Conservation (phyloP, 2,888 invertebrate genomes). For the Prenolepis imparis region DNA sequence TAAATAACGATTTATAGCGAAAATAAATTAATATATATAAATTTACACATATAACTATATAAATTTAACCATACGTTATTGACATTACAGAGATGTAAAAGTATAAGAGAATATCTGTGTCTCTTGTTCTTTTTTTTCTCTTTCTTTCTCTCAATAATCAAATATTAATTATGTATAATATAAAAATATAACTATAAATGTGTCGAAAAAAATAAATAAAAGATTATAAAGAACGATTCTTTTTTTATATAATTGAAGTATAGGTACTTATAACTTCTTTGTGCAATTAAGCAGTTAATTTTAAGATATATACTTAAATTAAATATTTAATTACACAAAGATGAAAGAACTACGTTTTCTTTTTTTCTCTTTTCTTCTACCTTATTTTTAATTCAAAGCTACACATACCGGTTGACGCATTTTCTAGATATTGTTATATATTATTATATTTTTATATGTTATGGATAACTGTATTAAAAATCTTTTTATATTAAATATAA, state of each 20-base stretch:
- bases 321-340: no score
- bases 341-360: neutral
- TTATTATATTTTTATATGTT: neutral
- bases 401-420: neutral
- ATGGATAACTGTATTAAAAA: neutral
- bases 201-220: neutral
- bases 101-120: neutral
- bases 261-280: neutral
- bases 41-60: neutral
- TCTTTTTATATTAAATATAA: slow-evolving; percentile 1
- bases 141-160: neutral
- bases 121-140: neutral
- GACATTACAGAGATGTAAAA: neutral
- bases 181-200: neutral
- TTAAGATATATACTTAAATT: no score
- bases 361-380: neutral
- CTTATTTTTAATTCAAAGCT: neutral
- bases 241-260: neutral
- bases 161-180: neutral
- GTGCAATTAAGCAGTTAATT: neutral
- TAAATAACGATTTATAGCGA: neutral
- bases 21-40: neutral
- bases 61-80: neutral
- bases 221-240: neutral
- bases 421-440: neutral